These are phyloP conservation scores for Ramphastos sulfuratus DNA, from an alignment of 2,113 vertebrate genomes.

Conservation along the genomic window DNA sequence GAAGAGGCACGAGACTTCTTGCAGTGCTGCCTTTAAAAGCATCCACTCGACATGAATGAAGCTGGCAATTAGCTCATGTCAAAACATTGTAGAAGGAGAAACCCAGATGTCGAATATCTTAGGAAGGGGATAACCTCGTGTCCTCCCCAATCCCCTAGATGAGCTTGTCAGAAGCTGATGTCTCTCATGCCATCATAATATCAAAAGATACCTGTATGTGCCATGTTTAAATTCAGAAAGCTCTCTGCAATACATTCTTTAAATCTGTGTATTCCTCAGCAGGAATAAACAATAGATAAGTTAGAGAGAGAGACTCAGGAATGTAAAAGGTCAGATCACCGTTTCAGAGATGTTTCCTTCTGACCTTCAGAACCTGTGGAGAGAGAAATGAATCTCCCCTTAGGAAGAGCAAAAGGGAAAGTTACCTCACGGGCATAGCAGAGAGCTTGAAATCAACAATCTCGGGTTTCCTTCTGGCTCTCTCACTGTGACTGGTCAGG, in stretches of 20 bases:
- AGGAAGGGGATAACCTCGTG: conserved; percentile 57
- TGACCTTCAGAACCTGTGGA: neutral
- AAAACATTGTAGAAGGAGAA: conserved; percentile 64
- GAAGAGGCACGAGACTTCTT: conserved; percentile 39
- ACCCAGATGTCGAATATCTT: conserved; percentile 61
- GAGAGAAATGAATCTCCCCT: neutral
- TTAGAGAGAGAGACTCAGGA: neutral
- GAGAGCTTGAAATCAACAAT: neutral
- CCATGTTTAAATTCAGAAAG: conserved; percentile 31
- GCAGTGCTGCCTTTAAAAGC: conserved; percentile 33
- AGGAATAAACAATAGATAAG: conserved; percentile 18
- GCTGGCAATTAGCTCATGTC: conserved; percentile 70
- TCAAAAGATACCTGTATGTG: neutral
- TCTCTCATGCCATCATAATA: conserved; percentile 8
- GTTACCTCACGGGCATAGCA: neutral
- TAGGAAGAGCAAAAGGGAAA: neutral
- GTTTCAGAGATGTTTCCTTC: neutral
- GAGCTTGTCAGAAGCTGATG: conserved; percentile 56
- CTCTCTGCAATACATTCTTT: neutral
- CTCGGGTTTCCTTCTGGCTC: neutral
- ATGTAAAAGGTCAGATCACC: neutral
- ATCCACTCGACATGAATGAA: conserved; percentile 54
- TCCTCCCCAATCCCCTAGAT: conserved; percentile 36
- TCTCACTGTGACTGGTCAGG: neutral
- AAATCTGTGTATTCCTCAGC: neutral